These are phyloP conservation scores for Anableps anableps DNA, from an alignment of 2,797 vertebrate species.

Conservation along the genomic window DNA sequence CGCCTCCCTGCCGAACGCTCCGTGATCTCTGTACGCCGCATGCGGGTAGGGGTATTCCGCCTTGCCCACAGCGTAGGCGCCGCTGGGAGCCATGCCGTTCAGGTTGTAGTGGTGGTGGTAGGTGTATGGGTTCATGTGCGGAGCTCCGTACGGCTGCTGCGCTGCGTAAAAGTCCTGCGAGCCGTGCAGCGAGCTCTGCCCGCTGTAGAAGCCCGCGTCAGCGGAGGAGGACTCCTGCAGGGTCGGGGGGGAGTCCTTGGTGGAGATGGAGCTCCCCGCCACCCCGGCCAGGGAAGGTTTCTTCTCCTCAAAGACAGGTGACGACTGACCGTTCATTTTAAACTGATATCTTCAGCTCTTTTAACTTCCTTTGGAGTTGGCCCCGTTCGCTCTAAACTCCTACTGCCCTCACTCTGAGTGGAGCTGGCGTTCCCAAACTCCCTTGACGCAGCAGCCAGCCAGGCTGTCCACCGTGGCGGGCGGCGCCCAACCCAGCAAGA, in stretches of 20 bases:
- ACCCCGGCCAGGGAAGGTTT: slow-evolving; percentile 85
- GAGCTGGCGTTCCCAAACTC: slow-evolving; percentile 57
- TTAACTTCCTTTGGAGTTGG: no score
- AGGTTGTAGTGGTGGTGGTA: slow-evolving; percentile 86
- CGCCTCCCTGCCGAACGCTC: slow-evolving; percentile 85
- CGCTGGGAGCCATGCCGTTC: slow-evolving; percentile 81
- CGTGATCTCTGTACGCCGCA: slow-evolving; percentile 84
- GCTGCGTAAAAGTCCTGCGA: slow-evolving; percentile 86
- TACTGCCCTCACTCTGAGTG: slow-evolving; percentile 41
- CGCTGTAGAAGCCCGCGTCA: slow-evolving; percentile 89
- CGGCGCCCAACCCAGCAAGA: slow-evolving; percentile 86
- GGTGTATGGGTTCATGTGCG: slow-evolving; percentile 85
- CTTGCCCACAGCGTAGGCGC: slow-evolving; percentile 85
- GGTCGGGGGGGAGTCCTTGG: slow-evolving; percentile 88
- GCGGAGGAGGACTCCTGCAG: slow-evolving; percentile 88
- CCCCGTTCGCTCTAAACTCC: background rate
- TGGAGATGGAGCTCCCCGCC: slow-evolving; percentile 72
- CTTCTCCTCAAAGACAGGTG: slow-evolving; percentile 87
- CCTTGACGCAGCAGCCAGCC: slow-evolving; percentile 67
- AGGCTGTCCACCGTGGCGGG: slow-evolving; percentile 80
- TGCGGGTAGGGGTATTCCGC: slow-evolving; percentile 87
- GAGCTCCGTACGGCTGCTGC: slow-evolving; percentile 79
- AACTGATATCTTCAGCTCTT: no score
- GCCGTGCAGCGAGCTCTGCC: slow-evolving; percentile 68
- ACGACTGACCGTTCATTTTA: slow-evolving; percentile 67